Evolutionary conservation across 1,140 invertebrate genomes (phyloP), one percentile per base, ranked within the genome.

Genomic region (Musca domestica): DNA sequence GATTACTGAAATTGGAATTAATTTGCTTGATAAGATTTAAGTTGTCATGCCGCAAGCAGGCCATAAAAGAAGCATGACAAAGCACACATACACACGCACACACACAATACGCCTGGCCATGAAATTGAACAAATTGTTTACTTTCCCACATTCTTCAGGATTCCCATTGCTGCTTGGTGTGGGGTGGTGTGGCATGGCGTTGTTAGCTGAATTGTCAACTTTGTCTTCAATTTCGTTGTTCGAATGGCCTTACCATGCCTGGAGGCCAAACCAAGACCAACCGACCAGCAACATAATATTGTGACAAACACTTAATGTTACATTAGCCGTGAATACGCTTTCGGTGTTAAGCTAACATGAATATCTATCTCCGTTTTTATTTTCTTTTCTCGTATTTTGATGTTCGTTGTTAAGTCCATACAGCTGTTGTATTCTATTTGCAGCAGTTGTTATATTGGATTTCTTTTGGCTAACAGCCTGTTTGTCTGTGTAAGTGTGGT

Each of bases 81-180:
- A 41, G 34, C 34, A 41, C 34, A 41, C 34, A 41, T 5, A 41
- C 34, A 41, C 34, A 41, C 34, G 34, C 10, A 41, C 34, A 41
- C 5, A 41, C 34, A 41, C 34, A 41, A 41, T 2, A 41, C 10
- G 34, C 34, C 34, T 41, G 34, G 34, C 56, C 17, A 61, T 34
- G n/a, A 61, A 61, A 61, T 61, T 61, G 56, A 61, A 34, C 56
- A 61, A 61, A 61, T 61, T 61, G 56, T 61, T 61, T 61, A 34
- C 7, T 61, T 56, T 56, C 20, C 25, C 34, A 34, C n/a, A 17
- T 41, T 41, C 34, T 41, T 41, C 10, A 41, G 34, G 4, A 9
- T n/a, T n/a, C n/a, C n/a, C n/a, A n/a, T n/a, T n/a, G n/a, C n/a
- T n/a, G n/a, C n/a, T n/a, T n/a, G n/a, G n/a, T n/a, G n/a, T n/a